Evolutionary conservation across 2,888 invertebrate genomes (phyloP).

Genomic region (Parnassius smintheus): DNA sequence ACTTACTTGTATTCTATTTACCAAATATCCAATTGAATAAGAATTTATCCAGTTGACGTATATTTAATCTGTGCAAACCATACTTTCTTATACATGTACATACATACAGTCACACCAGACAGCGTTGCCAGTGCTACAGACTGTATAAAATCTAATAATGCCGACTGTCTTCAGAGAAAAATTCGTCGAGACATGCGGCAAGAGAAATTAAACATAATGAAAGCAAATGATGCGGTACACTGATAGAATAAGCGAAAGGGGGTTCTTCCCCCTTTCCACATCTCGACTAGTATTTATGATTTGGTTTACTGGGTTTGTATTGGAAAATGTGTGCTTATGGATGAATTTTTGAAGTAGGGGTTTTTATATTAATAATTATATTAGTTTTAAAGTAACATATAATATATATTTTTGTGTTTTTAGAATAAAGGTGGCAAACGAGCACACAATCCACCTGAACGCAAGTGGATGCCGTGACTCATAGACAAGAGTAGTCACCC

Average conservation of each 20-base stretch:
- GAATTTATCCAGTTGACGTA: not conserved
- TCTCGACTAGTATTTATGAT: slow-evolving; percentile 14
- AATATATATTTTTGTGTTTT: too few relatives aligned
- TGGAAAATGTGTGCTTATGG: slow-evolving; percentile 5
- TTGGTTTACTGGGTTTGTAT: slow-evolving; percentile 19
- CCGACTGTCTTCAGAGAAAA: slow-evolving; percentile 51
- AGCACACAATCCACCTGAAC: too few relatives aligned
- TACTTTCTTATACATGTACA: slow-evolving; percentile 15
- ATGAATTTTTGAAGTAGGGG: not conserved
- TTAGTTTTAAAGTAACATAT: too few relatives aligned
- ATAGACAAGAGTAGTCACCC: too few relatives aligned
- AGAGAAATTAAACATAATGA: slow-evolving; percentile 62
- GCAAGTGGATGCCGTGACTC: too few relatives aligned
- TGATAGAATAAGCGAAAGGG: slow-evolving; percentile 31
- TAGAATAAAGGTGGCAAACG: too few relatives aligned
- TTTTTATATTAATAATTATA: not conserved
- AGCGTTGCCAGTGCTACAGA: slow-evolving; percentile 47
- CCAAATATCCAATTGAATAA: not conserved
- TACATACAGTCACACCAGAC: slow-evolving; percentile 23
- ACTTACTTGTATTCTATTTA: too few relatives aligned
- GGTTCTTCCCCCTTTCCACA: slow-evolving; percentile 11
- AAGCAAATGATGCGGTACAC: slow-evolving; percentile 57
- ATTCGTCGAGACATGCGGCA: slow-evolving; percentile 61
- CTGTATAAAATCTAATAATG: slow-evolving; percentile 69
- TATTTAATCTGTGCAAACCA: slow-evolving; percentile 21